Conservation (phyloP, 1,140 invertebrate species). For the Telenomus remus region DNA sequence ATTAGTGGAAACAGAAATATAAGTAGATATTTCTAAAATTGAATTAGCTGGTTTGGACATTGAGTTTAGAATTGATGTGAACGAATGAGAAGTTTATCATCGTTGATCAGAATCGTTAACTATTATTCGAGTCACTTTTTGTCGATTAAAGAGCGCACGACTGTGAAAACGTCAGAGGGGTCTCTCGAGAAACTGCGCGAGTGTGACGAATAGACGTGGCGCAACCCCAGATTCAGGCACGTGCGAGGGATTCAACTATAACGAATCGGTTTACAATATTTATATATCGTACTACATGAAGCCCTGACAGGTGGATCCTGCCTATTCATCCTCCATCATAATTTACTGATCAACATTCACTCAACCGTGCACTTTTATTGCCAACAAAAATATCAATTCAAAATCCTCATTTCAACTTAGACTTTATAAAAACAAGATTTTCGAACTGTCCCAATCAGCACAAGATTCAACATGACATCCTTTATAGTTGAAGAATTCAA, state of each 20-base stretch:
- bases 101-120: conserved; percentile 10
- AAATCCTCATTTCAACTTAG: too few species aligned
- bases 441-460: too few species aligned
- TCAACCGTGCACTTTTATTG: background rate
- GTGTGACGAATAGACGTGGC: conserved; percentile 46
- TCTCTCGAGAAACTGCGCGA: conserved; percentile 55
- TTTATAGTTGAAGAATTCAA: too few species aligned
- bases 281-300: conserved; percentile 57
- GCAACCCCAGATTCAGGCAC: conserved; percentile 61
- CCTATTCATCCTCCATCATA: conserved; percentile 66
- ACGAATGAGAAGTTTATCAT: too few species aligned
- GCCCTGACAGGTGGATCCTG: conserved; percentile 64
- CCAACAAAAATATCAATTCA: background rate
- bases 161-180: conserved; percentile 47
- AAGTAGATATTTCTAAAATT: too few species aligned
- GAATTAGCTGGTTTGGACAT: too few species aligned
- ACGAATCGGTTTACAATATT: conserved; percentile 68
- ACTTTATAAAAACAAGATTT: background rate
- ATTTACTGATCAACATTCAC: conserved; percentile 63
- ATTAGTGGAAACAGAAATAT: too few species aligned
- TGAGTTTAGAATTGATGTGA: too few species aligned
- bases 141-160: conserved; percentile 39
- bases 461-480: too few species aligned
- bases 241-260: conserved; percentile 66
- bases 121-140: conserved; percentile 46